phyloP scores from a whole-genome alignment of 2,888 invertebrate genomes.

The Caenorhabditis sinica region DNA sequence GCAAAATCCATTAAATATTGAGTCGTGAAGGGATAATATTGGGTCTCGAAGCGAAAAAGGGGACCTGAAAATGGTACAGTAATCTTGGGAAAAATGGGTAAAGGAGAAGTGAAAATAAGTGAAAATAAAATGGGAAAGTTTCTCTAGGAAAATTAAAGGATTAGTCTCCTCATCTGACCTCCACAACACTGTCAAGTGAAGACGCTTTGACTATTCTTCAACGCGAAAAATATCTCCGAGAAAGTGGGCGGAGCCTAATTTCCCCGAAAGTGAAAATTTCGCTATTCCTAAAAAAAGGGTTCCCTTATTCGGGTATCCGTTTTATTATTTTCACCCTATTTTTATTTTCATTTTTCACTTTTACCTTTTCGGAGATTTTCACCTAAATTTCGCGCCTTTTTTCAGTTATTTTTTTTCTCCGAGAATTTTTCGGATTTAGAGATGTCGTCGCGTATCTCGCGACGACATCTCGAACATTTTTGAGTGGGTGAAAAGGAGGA shows the following conservation, averaged over 20 bases:
- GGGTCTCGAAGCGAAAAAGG: background rate
- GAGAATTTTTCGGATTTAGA: background rate
- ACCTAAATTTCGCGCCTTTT: constrained; percentile 17
- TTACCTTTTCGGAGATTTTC: background rate
- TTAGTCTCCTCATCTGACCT: constrained; percentile 35
- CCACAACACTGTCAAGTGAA: constrained; percentile 1
- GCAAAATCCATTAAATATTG: constrained; percentile 20
- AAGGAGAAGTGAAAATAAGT: background rate
- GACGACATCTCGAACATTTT: too few relatives aligned
- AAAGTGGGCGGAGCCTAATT: constrained; percentile 22
- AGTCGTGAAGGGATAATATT: background rate
- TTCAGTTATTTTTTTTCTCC: background rate
- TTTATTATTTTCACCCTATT: too few relatives aligned
- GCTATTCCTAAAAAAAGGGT: background rate
- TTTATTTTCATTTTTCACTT: too few relatives aligned
- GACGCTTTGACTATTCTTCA: background rate
- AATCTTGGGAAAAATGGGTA: constrained; percentile 8
- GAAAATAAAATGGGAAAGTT: constrained; percentile 7
- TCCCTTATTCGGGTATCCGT: background rate
- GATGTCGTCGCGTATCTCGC: too few relatives aligned
- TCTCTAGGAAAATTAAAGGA: constrained; percentile 20
- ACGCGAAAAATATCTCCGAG: constrained; percentile 35
- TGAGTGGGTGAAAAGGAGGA: too few relatives aligned
- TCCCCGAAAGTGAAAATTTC: constrained; percentile 30
- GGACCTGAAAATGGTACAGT: background rate